Evolutionary conservation across 1,140 invertebrate genomes (phyloP), one percentile per base, ranked within the genome.

Genomic region (Hylaeus volcanicus): DNA sequence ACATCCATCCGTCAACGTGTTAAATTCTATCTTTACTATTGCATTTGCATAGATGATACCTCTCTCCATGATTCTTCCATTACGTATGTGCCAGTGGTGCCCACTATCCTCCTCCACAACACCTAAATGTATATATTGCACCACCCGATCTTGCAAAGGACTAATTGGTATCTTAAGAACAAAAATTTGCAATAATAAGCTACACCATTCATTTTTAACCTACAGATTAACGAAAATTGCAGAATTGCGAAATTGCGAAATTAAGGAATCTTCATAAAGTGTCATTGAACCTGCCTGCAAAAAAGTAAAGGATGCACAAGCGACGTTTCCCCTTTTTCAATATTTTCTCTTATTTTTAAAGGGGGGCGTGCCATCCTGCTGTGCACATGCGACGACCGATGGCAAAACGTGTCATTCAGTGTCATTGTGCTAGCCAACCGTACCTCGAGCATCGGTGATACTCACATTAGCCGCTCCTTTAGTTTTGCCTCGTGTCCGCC

Each of bases 401-500:
- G 56, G 65, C 6, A 41, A 60, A 80, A 66, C 70, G 48, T 74
- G 61, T 51, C 70, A 14, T 14, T 37, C 41, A 14, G 11, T 37
- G 58, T 78, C 66, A 61, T 61, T 61, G 14, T 39, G 55, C 53
- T n/a, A 60, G 48, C 73, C 58, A 6, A 12, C n/a, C 48, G 64
- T 68, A 84, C 37, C 48, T 11, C 37, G 53, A 45, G 53, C 11
- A 75, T 26, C 9, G 43, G 43, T n/a, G 37, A 5, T 9, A 87
- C 86, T 88, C 66, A 88, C 86, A 82, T 87, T 64, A 77, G 61
- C 45, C 26, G 85, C 2, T 82, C 69, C 26, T 68, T 61, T 63
- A 61, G 26, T 39, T 69, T 84, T 55, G 73, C 48, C 41, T 75
- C 69, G 70, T 70, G 26, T 55, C 58, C 45, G 26, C 9, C 55